Percentiles rank a stretch among this genome's conserved stretches.
phyloP scores from a whole-genome alignment of 1,140 invertebrate genomes.

The Meteorus sp. region DNA sequence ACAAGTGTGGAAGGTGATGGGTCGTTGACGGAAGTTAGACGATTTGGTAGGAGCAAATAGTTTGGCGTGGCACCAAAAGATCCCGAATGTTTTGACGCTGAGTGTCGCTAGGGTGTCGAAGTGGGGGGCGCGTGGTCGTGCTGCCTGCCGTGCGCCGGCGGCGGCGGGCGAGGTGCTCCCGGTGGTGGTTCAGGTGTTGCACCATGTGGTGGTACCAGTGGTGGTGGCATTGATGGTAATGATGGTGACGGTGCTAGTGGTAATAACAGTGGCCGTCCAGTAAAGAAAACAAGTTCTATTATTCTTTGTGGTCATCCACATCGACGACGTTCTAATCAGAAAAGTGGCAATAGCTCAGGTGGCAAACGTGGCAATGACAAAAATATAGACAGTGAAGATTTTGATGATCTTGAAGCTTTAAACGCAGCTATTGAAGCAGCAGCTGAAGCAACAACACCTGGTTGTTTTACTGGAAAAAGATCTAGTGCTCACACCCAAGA shows the following conservation, averaged over 20 bases:
- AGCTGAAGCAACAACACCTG: slow-evolving; percentile 2
- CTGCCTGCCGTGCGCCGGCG: slow-evolving; percentile 61
- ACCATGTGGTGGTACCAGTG: slow-evolving; percentile 30
- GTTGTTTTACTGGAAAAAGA: slow-evolving; percentile 7
- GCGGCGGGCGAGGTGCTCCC: slow-evolving; percentile 55
- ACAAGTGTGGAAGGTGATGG: background rate
- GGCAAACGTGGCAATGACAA: slow-evolving; percentile 4
- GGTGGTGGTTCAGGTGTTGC: slow-evolving; percentile 42
- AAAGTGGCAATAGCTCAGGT: background rate
- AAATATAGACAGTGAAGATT: background rate
- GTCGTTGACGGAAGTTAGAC: background rate
- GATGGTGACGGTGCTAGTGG: slow-evolving; percentile 7
- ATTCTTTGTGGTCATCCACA: background rate
- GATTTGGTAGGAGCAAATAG: background rate
- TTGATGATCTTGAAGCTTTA: slow-evolving; percentile 6
- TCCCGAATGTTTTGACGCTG: slow-evolving; percentile 52
- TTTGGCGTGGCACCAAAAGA: slow-evolving; percentile 13
- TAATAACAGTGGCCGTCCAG: background rate
- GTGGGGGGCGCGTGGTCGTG: slow-evolving; percentile 60
- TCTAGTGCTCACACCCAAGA: slow-evolving; percentile 31
- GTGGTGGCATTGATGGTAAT: slow-evolving; percentile 11
- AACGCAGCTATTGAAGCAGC: slow-evolving; percentile 17
- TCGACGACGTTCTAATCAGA: slow-evolving; percentile 7
- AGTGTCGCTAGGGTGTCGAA: slow-evolving; percentile 54
- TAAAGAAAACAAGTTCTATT: background rate